Base-by-base conservation (phyloP, 1,140 invertebrate genomes). In the Ceratoteleas bidentatus region DNA sequence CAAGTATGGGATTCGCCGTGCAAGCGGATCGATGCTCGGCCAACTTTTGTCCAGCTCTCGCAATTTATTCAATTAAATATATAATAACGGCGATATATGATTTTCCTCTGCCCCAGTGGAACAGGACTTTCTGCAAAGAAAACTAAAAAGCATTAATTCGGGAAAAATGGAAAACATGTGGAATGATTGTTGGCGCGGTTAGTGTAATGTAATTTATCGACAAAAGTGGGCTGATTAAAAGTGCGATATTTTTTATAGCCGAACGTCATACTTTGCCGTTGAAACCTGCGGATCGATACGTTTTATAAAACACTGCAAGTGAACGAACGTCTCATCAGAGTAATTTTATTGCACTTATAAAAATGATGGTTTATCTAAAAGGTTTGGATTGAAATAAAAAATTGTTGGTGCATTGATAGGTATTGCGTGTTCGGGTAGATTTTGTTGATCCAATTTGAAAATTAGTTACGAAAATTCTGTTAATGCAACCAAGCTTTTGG, bases 41-140 rank as follows among this genome's bases (percentile, higher is more conserved):
- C n/a, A 80, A 75, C 49, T 76, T 81, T 76, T 66, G 60, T 68
- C 40, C 50, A 68, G 68, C 76, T 73, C 16, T 4, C 13, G 38
- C 15, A 80, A 74, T 74, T 68, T 80, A 80, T 80, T 80, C 47
- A 80, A 69, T 80, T 74, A 80, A 74, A 74, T 53, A 68, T 58
- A 57, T 73, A 61, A 75, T 60, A 60, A 43, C 47, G n/a, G 9
- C 11, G 36, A 40, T 8, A 9, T 43, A 2, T 45, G 15, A 24
- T 11, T 58, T 58, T 45, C 43, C 38, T 8, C 45, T 3, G 10
- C n/a, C 32, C 10, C 11, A n/a, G 6, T n/a, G 2, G 13, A 47
- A 47, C 6, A 47, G 13, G 13, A 24, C 24, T 24, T 24, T 2
- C 24, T 40, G 6, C 7, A 9, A 40, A 6, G 45, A 14, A n/a